A percentile compares a stretch with the other conserved stretches of the same genome.
These are phyloP conservation scores for Apamea crenata DNA, from an alignment of 2,888 invertebrate genomes.

Conservation along the genomic window DNA sequence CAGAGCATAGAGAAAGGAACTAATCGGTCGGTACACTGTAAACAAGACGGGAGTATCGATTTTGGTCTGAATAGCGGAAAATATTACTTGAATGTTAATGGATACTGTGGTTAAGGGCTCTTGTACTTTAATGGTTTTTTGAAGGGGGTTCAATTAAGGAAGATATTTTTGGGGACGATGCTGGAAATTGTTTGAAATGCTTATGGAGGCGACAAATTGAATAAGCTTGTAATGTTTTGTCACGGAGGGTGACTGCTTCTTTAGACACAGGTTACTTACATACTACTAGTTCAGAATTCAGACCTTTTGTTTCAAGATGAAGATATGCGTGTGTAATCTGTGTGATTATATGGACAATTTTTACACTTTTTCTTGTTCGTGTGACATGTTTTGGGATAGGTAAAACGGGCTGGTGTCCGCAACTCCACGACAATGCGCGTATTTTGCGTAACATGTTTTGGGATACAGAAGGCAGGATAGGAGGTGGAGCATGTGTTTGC, in stretches of 20 bases:
- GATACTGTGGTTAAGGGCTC: constrained; percentile 20
- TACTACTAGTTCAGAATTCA: background rate
- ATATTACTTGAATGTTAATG: constrained; percentile 50
- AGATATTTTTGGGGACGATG: constrained; percentile 14
- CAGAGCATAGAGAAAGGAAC: constrained; percentile 30
- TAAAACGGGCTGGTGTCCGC: too few relatives aligned
- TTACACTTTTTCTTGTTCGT: background rate
- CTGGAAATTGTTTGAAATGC: constrained; percentile 3
- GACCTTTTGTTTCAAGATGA: background rate
- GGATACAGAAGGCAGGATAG: background rate
- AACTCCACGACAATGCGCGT: too few relatives aligned
- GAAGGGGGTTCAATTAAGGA: constrained; percentile 45
- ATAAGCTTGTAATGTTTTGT: background rate
- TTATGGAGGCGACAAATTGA: background rate
- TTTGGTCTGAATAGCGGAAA: constrained; percentile 35
- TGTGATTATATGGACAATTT: background rate
- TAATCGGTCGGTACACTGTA: constrained; percentile 46
- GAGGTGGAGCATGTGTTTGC: background rate
- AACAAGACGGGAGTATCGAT: constrained; percentile 36
- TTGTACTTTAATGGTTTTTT: constrained; percentile 36
- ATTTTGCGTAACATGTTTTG: background rate
- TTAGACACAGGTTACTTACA: background rate
- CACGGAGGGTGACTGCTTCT: background rate
- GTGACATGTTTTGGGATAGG: background rate
- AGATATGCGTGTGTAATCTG: background rate